phyloP scores from a whole-genome alignment of 2,888 invertebrate species.

The Synanthedon andrenaeformis region DNA sequence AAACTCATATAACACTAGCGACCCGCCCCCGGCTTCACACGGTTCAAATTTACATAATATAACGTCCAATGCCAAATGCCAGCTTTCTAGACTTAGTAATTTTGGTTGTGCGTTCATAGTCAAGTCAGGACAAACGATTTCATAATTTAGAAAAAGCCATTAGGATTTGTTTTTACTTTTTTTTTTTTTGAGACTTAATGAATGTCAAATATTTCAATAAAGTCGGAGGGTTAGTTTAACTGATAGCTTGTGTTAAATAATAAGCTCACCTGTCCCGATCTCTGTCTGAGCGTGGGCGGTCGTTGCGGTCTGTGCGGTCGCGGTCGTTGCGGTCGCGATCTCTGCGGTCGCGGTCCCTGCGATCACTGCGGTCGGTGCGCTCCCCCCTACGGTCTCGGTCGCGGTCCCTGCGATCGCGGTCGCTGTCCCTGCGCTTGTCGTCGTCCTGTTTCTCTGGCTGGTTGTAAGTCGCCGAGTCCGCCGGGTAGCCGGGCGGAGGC shows the following conservation, averaged over 20 bases:
- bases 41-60: too few species aligned
- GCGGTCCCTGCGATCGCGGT: slow-evolving; percentile 25
- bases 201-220: too few species aligned
- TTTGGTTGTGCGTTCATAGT: too few species aligned
- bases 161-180: too few species aligned
- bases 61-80: too few species aligned
- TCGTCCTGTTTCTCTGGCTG: slow-evolving; percentile 15
- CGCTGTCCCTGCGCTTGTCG: slow-evolving; percentile 18
- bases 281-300: slow-evolving; percentile 8
- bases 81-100: too few species aligned
- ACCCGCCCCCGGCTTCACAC: too few species aligned
- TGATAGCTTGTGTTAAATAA: not conserved
- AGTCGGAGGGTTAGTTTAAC: too few species aligned
- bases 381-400: slow-evolving; percentile 26
- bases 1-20: too few species aligned
- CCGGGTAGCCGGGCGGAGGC: slow-evolving; percentile 50
- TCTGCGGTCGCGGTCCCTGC: slow-evolving; percentile 14
- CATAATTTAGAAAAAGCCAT: too few species aligned
- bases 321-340: slow-evolving; percentile 8
- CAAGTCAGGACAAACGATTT: too few species aligned
- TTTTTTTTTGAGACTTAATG: too few species aligned
- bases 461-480: slow-evolving; percentile 39
- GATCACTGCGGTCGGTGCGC: slow-evolving; percentile 20
- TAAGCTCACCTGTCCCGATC: slow-evolving; percentile 14
- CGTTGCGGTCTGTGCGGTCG: slow-evolving; percentile 7